phyloP scores from a whole-genome alignment of 2,797 vertebrate species.

The Toxotes lorentzi region DNA sequence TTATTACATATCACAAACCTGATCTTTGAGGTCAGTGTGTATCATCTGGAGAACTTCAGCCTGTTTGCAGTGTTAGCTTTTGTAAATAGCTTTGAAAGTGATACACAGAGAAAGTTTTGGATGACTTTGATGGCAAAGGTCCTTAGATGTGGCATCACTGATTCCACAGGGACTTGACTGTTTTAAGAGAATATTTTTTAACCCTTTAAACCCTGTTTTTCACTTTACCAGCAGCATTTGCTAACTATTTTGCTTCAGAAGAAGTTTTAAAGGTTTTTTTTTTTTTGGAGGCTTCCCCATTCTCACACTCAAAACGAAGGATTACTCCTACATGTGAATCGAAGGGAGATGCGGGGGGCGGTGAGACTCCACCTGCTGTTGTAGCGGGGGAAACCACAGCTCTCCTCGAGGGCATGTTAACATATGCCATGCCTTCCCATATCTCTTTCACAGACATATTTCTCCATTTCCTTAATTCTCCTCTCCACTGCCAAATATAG shows the following conservation, averaged over 20 bases:
- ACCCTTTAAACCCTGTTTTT: background rate
- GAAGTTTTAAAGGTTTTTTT: constrained; percentile 20
- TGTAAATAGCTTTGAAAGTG: background rate
- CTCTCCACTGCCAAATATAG: constrained; percentile 76
- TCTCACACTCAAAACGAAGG: constrained; percentile 34
- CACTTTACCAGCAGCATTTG: background rate
- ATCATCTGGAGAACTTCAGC: constrained; percentile 13
- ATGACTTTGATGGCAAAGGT: constrained; percentile 30
- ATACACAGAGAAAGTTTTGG: constrained; percentile 11
- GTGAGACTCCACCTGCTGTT: constrained; percentile 62
- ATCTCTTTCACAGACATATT: constrained; percentile 70
- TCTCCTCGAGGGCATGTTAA: constrained; percentile 52
- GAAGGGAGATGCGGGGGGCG: constrained; percentile 10
- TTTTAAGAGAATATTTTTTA: constrained; percentile 22
- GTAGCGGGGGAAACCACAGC: constrained; percentile 55
- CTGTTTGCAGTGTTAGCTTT: constrained; percentile 18
- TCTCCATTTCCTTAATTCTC: constrained; percentile 76
- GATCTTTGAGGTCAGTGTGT: constrained; percentile 40
- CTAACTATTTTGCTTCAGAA: constrained; percentile 33
- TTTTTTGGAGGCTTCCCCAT: constrained; percentile 22
- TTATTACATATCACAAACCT: constrained; percentile 38
- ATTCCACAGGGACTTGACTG: constrained; percentile 1
- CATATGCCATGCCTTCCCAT: constrained; percentile 69
- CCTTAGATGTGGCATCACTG: constrained; percentile 3
- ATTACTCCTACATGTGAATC: constrained; percentile 44